Conservation (phyloP, 1,140 invertebrate species). For the Neotoxoptera formosana region DNA sequence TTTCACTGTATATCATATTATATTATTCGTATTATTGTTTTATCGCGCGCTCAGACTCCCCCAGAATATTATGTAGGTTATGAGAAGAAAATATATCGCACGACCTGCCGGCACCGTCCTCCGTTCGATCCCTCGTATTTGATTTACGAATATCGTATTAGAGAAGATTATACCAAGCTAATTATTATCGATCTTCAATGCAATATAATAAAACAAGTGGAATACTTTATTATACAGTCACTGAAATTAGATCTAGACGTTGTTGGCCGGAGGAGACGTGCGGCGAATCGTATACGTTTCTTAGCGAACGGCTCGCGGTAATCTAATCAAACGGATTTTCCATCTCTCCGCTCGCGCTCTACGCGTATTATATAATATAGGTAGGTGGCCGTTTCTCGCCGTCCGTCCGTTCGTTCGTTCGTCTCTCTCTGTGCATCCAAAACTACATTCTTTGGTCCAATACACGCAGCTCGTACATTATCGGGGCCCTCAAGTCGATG, state of each 20-base stretch:
- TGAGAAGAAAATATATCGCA: background rate
- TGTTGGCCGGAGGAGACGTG: background rate
- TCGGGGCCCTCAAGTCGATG: background rate
- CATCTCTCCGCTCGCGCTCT: background rate
- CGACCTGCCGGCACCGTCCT: background rate
- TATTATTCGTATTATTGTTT: too few relatives aligned
- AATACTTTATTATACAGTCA: background rate
- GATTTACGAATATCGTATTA: background rate
- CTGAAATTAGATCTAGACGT: background rate
- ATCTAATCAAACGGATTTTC: background rate
- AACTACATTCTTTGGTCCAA: background rate
- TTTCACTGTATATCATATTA: too few relatives aligned
- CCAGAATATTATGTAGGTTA: background rate
- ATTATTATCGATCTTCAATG: conserved; percentile 9
- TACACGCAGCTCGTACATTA: background rate
- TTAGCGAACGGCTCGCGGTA: background rate
- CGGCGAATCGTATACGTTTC: background rate
- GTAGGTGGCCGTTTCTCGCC: too few relatives aligned
- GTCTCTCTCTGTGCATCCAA: background rate
- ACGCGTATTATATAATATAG: background rate
- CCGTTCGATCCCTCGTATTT: background rate
- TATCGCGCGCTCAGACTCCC: background rate
- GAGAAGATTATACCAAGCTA: too few relatives aligned
- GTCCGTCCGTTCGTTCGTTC: too few relatives aligned
- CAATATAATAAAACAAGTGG: too few relatives aligned